Conservation (phyloP, 2,797 vertebrate species). For the Aldrovandia affinis region DNA sequence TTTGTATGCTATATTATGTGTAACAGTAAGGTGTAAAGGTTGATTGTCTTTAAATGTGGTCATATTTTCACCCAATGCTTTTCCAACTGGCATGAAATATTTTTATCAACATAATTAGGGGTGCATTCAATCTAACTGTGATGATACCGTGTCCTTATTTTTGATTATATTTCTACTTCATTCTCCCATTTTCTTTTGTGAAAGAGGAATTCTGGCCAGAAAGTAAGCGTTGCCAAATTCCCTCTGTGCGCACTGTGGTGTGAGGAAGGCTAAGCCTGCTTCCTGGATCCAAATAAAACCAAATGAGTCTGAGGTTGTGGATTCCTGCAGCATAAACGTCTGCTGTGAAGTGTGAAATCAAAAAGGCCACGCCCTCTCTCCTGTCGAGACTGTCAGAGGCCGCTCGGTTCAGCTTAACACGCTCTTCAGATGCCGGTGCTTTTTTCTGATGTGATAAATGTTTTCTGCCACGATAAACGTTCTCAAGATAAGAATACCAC, state of each 20-base stretch:
- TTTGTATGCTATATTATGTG: too few relatives aligned
- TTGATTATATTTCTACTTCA: not conserved
- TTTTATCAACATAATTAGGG: not conserved
- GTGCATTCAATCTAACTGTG: not conserved
- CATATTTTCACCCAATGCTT: not conserved
- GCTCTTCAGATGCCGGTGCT: constrained; percentile 27
- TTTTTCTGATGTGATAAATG: constrained; percentile 14
- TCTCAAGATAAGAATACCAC: constrained; percentile 41
- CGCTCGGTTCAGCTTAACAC: constrained; percentile 35
- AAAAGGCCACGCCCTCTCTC: constrained; percentile 39
- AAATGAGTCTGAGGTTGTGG: constrained; percentile 26
- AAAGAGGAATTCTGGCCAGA: constrained; percentile 18
- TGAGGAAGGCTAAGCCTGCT: constrained; percentile 44
- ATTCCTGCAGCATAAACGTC: constrained; percentile 15
- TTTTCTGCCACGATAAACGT: constrained; percentile 17
- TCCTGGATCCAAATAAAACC: constrained; percentile 39
- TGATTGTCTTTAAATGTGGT: too few relatives aligned
- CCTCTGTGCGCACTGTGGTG: constrained; percentile 38
- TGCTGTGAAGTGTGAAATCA: constrained; percentile 37
- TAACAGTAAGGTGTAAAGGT: too few relatives aligned
- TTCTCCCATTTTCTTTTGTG: not conserved
- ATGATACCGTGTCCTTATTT: too few relatives aligned
- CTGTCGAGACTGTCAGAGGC: constrained; percentile 27
- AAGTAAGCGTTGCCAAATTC: constrained; percentile 25
- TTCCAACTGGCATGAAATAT: not conserved